Base-by-base conservation (phyloP, 92 coral and sea anemone species). In the Bergia puertoricense region DNA sequence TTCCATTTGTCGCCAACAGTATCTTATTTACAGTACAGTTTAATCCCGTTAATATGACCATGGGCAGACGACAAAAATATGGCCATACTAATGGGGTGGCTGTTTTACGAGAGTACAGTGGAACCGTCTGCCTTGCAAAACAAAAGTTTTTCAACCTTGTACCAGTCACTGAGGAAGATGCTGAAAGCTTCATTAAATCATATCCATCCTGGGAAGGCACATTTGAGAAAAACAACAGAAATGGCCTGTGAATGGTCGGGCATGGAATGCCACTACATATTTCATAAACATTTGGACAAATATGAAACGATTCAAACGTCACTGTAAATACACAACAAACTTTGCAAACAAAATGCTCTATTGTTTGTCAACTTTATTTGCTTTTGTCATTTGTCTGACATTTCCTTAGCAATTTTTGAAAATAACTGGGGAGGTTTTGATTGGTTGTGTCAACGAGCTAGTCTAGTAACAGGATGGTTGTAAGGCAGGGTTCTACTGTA, bases 1-100 rank as follows among this genome's bases (percentile, higher is more conserved):
- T 76, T 76, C 54, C 51, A 76, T 76, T 76, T n/a, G 23, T 76
- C 10, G 11, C 46, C 23, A 76, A 20, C 80, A 41, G 18, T 76
- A 23, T 76, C 69, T 62, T 62, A 76, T 76, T 76, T 76, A 76
- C 80, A 76, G 80, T 76, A 76, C 80, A 16, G 54, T 76, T 23
- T 7, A 22, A 62, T 6, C 69, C 69, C 30, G 30, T 16, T 62
- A 22, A 22, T 18, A 15, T 15, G 69, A 62, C 69, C 69, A 62
- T 4, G 13, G 8, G 30, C 69, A 8, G 69, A 7, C 30, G 7
- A 62, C 0, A 62, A 20, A 18, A 62, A 62, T 6, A 62, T 20
- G 69, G 69, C 30, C 69, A 20, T 4, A 62, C 2, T 62, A 62
- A 62, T 23, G 8, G n/a, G 69, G 6, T 20, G 5, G 69, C 20